These are phyloP conservation scores for Carlito syrichta DNA, from an alignment of 2,113 vertebrate genomes.

Conservation along the genomic window DNA sequence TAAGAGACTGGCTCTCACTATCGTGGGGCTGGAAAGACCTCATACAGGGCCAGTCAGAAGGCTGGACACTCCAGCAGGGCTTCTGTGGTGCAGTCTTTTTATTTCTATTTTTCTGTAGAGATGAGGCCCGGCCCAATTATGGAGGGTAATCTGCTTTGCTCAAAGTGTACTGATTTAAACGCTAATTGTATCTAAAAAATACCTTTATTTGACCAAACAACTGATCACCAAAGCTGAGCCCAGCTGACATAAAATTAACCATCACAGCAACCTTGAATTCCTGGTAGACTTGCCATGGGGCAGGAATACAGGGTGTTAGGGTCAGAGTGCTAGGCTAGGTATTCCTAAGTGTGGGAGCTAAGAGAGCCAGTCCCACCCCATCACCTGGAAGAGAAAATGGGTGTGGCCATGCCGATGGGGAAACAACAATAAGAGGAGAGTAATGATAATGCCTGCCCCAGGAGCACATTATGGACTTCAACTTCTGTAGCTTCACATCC, in stretches of 20 bases:
- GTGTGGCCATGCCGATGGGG: background rate
- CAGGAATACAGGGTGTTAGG: background rate
- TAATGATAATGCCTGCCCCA: background rate
- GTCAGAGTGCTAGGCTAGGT: background rate
- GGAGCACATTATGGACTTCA: background rate
- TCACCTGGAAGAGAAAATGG: background rate
- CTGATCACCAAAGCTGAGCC: background rate
- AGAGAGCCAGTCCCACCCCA: background rate
- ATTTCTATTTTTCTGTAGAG: no score
- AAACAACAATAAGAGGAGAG: background rate
- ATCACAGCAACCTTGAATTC: background rate
- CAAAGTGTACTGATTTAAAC: background rate
- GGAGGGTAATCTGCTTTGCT: background rate
- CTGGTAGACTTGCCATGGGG: background rate
- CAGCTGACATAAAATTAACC: background rate
- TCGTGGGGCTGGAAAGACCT: background rate
- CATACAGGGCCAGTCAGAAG: background rate
- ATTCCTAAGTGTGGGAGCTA: background rate
- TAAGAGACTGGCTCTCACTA: background rate
- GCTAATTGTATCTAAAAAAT: slow-evolving; percentile 20
- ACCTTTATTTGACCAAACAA: background rate
- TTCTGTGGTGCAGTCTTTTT: background rate
- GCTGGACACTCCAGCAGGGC: background rate
- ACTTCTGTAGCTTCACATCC: background rate
- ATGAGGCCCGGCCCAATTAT: no score